Conservation (phyloP, 2,888 invertebrate genomes). For the Electrophaes corylata region DNA sequence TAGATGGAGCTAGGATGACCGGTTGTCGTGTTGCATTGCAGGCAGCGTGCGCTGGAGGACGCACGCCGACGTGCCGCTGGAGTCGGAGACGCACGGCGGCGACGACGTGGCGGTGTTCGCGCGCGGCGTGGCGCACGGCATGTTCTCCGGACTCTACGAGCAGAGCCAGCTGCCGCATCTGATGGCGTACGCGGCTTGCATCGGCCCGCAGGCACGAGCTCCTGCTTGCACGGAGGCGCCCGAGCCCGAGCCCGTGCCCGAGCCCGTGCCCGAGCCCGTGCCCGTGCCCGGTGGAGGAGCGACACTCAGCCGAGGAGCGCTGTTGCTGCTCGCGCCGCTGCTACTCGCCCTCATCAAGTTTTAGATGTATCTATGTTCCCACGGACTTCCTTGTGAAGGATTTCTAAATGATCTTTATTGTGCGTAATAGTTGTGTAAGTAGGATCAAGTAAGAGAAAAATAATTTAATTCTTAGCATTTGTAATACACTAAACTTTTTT, state of each 20-base stretch:
- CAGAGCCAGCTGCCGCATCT: slow-evolving; percentile 91
- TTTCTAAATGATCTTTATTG: too few relatives aligned
- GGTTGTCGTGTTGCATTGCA: slow-evolving; percentile 38
- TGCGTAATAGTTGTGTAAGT: too few relatives aligned
- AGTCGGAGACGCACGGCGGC: slow-evolving; percentile 88
- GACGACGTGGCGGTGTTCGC: slow-evolving; percentile 92
- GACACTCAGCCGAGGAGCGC: neutral
- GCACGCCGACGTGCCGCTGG: slow-evolving; percentile 81
- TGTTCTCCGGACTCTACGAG: slow-evolving; percentile 90
- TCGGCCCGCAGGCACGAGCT: slow-evolving; percentile 80
- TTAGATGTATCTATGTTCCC: too few relatives aligned
- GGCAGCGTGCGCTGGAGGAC: slow-evolving; percentile 49
- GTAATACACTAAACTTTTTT: too few relatives aligned
- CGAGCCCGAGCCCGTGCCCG: too few relatives aligned
- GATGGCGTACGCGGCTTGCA: slow-evolving; percentile 88
- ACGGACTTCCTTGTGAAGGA: too few relatives aligned
- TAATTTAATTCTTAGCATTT: too few relatives aligned
- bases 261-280: too few relatives aligned
- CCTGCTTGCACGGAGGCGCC: slow-evolving; percentile 13
- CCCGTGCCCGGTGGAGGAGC: too few relatives aligned
- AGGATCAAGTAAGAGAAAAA: too few relatives aligned
- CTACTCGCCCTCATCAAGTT: neutral
- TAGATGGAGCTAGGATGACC: neutral
- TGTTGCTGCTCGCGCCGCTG: neutral
- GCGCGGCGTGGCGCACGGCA: slow-evolving; percentile 88